A percentile compares a stretch with the other conserved stretches of the same genome.
Evolutionary conservation across 2,888 invertebrate species (phyloP).

Genomic region (Harmothoe impar): DNA sequence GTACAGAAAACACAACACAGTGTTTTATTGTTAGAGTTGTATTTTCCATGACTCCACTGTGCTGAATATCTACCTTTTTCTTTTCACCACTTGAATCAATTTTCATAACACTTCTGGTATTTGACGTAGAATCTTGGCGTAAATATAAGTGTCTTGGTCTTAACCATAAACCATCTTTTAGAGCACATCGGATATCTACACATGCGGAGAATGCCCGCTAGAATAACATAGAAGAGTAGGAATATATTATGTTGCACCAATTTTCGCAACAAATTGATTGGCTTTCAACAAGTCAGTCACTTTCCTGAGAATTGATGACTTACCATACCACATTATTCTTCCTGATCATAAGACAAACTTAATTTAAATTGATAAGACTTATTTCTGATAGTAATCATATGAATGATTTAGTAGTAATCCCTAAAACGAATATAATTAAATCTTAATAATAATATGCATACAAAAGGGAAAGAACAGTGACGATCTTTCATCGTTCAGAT

Average conservation of each 20-base stretch:
- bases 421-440: background rate
- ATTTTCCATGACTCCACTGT: constrained; percentile 38
- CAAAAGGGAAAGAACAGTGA: background rate
- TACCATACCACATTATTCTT: no score
- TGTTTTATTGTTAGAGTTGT: background rate
- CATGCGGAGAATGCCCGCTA: no score
- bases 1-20: background rate
- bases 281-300: no score
- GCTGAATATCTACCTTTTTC: constrained; percentile 27
- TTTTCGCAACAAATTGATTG: no score
- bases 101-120: constrained; percentile 30
- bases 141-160: background rate
- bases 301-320: no score
- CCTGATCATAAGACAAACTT: no score
- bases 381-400: no score
- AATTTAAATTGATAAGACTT: no score
- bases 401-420: no score
- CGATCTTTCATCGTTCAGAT: background rate
- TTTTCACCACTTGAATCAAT: constrained; percentile 4
- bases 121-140: background rate
- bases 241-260: no score
- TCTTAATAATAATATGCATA: background rate
- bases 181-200: background rate
- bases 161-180: background rate
- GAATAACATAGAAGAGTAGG: no score